These are phyloP conservation scores for Mareca strepera DNA, from an alignment of 2,797 vertebrate species.

Conservation along the genomic window DNA sequence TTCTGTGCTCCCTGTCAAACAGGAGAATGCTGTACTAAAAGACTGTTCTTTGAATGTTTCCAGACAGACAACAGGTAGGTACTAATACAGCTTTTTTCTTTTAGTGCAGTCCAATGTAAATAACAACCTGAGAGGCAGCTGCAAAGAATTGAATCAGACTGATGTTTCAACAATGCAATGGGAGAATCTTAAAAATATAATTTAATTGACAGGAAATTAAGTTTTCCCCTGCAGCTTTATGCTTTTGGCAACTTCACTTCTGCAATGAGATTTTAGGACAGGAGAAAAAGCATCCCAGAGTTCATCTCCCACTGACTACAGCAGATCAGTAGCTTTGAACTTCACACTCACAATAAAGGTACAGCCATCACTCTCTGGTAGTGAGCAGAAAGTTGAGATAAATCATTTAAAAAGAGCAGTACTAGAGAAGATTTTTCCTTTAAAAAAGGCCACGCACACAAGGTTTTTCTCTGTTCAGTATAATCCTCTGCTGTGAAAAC, in stretches of 20 bases:
- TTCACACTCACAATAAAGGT: slow-evolving; percentile 46
- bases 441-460: background rate
- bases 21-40: background rate
- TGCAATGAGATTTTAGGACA: slow-evolving; percentile 45
- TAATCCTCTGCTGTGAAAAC: background rate
- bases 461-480: background rate
- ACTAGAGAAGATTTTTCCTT: slow-evolving; percentile 1
- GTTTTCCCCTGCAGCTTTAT: slow-evolving; percentile 23
- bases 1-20: background rate
- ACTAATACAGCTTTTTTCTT: background rate
- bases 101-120: background rate
- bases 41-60: background rate
- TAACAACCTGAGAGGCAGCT: background rate
- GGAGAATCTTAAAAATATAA: background rate
- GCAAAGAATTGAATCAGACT: slow-evolving; percentile 1
- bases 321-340: slow-evolving; percentile 41
- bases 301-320: slow-evolving; percentile 32
- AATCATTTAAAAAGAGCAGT: slow-evolving; percentile 29
- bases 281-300: slow-evolving; percentile 22
- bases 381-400: slow-evolving; percentile 57
- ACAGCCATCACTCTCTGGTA: slow-evolving; percentile 14
- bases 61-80: background rate
- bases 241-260: slow-evolving; percentile 29
- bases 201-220: slow-evolving; percentile 9
- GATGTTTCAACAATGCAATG: background rate